Evolutionary conservation across 2,113 vertebrate genomes (phyloP), one percentile per base, ranked within the genome.

Genomic region (Polyodon spathula): DNA sequence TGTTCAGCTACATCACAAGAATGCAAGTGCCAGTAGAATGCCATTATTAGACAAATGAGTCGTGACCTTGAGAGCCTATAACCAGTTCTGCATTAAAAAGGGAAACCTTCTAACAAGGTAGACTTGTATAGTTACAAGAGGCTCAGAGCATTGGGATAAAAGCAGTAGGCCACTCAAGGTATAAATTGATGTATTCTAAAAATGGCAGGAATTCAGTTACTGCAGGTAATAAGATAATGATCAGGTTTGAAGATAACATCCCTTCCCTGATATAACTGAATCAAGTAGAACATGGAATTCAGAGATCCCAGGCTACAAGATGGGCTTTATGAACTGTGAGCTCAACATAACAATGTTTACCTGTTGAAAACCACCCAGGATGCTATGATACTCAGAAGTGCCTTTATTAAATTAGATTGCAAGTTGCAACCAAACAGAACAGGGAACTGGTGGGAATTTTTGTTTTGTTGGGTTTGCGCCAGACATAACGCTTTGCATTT

Each of bases 151-250:
- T 2, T 2, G 27, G 27, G 27, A 27, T 27, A 27, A 27, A 27
- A 3, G 27, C 27, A 27, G 27, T 27, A 27, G 27, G 27, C 27
- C 27, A 27, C 27, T 27, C 27, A 3, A 27, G 27, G 27, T 27
- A 27, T 27, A 27, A 27, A 27, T 27, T 27, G 3, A 27, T 27
- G 27, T 27, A 3, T 27, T 27, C 27, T 27, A 27, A 27, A 59
- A 59, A 53, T 55, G 40, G 59, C 17, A 61, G 65, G 70, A 67
- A 73, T 73, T 69, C 54, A 65, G 67, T 73, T 72, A 60, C 38
- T 40, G 40, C 41, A 39, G 58, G 64, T 69, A 70, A 72, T 60
- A 55, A 59, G 65, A 72, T 69, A 62, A 65, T 69, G 60, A 69
- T 68, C 63, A 50, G 56, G 46, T 60, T 54, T 46, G 64, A 37